phyloP scores from a whole-genome alignment of 2,113 vertebrate genomes.

The Geococcyx californianus region DNA sequence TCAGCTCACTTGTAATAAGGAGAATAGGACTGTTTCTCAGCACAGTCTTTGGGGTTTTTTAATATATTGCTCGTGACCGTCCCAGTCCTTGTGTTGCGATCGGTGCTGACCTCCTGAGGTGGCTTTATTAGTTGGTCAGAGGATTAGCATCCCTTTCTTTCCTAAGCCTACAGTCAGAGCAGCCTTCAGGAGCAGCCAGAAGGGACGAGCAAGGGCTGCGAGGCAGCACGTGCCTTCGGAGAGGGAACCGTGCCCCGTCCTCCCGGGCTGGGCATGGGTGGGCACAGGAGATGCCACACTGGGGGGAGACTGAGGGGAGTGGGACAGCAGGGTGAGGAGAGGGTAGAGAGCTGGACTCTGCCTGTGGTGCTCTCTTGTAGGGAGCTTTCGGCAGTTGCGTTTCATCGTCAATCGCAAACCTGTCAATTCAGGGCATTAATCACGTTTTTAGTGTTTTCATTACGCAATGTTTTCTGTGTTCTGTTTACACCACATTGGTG shows the following conservation, averaged over 20 bases:
- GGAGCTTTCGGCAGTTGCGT: background rate
- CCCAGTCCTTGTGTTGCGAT: background rate
- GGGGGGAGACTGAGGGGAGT: background rate
- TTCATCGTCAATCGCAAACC: background rate
- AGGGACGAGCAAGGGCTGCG: background rate
- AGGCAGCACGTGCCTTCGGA: fast-evolving
- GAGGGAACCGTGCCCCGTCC: background rate
- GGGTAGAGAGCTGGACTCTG: too few species aligned
- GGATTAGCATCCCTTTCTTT: background rate
- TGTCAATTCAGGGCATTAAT: background rate
- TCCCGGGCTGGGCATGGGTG: background rate
- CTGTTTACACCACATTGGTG: background rate
- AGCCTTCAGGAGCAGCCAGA: background rate
- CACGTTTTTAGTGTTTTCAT: background rate
- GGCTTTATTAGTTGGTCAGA: background rate
- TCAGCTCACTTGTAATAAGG: background rate
- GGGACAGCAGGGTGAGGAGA: fast-evolving
- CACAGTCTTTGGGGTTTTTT: background rate
- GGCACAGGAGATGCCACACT: too few species aligned
- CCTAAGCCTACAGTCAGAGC: background rate
- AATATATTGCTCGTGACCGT: background rate
- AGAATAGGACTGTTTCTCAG: background rate
- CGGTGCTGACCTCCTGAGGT: background rate
- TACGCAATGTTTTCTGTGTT: background rate
- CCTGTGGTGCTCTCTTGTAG: fast-evolving